Percentiles rank a stretch among this genome's conserved stretches.
These are phyloP conservation scores for Anoplius nigerrimus DNA, from an alignment of 2,888 invertebrate genomes.

Conservation along the genomic window DNA sequence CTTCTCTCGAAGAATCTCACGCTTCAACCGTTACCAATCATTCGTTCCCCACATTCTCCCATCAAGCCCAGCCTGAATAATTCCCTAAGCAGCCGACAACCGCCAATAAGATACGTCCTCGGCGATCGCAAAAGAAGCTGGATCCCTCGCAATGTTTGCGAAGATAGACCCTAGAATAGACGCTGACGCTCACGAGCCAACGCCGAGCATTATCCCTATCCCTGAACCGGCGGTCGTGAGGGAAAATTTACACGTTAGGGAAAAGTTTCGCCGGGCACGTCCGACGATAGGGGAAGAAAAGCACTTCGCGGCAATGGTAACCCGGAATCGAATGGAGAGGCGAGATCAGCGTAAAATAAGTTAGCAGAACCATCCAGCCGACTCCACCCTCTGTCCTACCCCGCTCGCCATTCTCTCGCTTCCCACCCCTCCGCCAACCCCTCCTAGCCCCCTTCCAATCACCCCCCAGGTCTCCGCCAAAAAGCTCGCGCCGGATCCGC, in stretches of 20 bases:
- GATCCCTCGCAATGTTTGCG: no score
- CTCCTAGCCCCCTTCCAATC: constrained; percentile 15
- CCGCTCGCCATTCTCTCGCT: neutral
- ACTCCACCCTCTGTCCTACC: constrained; percentile 22
- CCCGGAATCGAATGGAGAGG: constrained; percentile 57
- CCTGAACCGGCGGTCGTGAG: no score
- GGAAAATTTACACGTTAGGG: constrained; percentile 6
- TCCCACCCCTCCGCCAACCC: neutral
- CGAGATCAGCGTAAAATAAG: constrained; percentile 61
- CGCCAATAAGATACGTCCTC: no score
- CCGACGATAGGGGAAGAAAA: constrained; percentile 19
- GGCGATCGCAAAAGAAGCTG: no score
- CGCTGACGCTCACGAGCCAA: no score
- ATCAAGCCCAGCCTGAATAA: no score
- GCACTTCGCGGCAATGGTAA: constrained; percentile 45
- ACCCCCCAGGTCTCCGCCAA: neutral
- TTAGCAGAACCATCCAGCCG: constrained; percentile 52
- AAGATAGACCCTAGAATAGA: no score
- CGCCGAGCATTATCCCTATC: no score
- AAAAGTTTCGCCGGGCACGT: constrained; percentile 37
- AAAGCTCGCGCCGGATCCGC: constrained; percentile 51
- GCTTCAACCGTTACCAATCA: no score
- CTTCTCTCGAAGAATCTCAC: no score
- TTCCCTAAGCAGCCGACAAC: no score
- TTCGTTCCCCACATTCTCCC: no score